Evolutionary conservation across 2,888 invertebrate species (phyloP), one percentile per base, ranked within the genome.

Genomic region (Esperia sulphurella): DNA sequence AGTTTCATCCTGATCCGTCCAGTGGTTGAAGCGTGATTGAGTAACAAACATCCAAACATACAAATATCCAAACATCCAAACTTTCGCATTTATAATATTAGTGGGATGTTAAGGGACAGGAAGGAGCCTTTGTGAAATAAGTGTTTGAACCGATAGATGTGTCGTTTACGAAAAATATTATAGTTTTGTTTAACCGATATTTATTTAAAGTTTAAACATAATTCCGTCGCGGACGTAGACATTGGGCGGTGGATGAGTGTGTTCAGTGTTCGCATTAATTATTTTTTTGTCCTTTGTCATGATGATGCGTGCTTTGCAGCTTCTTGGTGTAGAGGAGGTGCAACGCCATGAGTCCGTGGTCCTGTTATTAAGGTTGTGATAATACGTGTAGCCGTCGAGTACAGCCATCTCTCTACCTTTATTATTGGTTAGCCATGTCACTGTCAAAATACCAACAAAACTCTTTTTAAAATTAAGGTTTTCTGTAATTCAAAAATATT

Each of bases 221-320:
- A 44, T 10, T 3, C 47, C 50, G 13, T 48, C 39, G 6, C 38
- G 41, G 13, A 47, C 39, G 6, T 28, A 8, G 31, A 33, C 45
- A 1, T 41, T 30, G 0, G 60, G 60, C 0, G 62, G 53, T 9
- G 52, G 43, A 31, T 67, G 67, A 6, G 37, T 47, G 38, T 67
- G 66, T 10, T 51, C 52, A 5, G 59, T 21, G 6, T 55, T 57
- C 0, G 57, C 51, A 0, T 52, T 40, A 31, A 56, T 38, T 7
- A 63, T 43, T 0, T 51, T 14, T 1, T 54, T 51, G 5, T 50
- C 41, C 8, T 47, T 45, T 10, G 30, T 52, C 38, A 56, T 50
- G 4, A 59, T 55, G 42, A 42, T 3, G 7, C 42, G 12, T 2
- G 42, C 42, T 21, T 30, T 42, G 42, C 42, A 42, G 3, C 13